These are phyloP conservation scores for Dexiosoma caninum DNA, from an alignment of 2,888 invertebrate species.

Conservation along the genomic window DNA sequence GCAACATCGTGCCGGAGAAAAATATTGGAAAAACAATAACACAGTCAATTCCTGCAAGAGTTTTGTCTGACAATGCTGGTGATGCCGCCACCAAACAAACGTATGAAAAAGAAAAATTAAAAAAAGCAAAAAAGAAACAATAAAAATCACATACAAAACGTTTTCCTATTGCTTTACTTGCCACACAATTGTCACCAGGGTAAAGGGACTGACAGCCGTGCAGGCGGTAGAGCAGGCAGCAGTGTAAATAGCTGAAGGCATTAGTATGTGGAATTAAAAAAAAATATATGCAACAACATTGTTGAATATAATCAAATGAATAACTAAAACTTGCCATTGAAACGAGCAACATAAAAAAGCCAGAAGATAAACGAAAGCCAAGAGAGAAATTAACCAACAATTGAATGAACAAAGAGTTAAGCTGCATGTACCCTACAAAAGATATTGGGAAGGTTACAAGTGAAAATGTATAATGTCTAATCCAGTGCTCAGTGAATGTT, in stretches of 20 bases:
- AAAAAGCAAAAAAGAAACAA: constrained; percentile 16
- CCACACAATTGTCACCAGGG: constrained; percentile 58
- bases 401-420: constrained; percentile 24
- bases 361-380: not conserved
- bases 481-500: too few relatives aligned
- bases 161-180: constrained; percentile 62
- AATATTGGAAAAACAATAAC: constrained; percentile 51
- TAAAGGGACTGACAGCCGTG: constrained; percentile 7
- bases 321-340: not conserved
- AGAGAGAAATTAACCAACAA: constrained; percentile 34
- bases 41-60: constrained; percentile 59
- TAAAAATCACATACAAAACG: constrained; percentile 58
- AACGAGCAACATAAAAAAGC: not conserved
- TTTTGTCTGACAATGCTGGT: constrained; percentile 55
- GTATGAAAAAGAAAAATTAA: not conserved
- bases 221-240: constrained; percentile 9
- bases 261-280: constrained; percentile 43
- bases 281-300: constrained; percentile 6
- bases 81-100: constrained; percentile 45
- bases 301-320: constrained; percentile 43
- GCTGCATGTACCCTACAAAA: not conserved
- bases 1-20: not conserved
- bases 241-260: constrained; percentile 48
- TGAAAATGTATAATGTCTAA: too few relatives aligned
- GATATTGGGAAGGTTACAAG: not conserved